phyloP scores from a whole-genome alignment of 2,113 vertebrate genomes.

The Rhinopomastus cyanomelas region DNA sequence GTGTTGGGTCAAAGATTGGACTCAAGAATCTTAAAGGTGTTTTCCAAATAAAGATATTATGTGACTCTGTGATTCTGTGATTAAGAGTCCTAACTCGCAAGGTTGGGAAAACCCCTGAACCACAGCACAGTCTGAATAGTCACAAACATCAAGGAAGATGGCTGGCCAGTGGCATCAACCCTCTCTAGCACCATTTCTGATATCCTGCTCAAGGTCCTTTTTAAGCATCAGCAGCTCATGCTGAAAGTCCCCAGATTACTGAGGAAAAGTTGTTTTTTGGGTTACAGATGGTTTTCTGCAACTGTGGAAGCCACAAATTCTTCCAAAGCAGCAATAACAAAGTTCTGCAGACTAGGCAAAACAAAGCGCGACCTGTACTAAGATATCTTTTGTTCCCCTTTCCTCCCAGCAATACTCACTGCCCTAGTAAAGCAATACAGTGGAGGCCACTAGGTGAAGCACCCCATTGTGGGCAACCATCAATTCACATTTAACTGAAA shows the following conservation, averaged over 20 bases:
- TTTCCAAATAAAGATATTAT: too few relatives aligned
- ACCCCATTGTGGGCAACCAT: not conserved
- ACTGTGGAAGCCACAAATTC: not conserved
- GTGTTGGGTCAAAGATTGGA: too few relatives aligned
- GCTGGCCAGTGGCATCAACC: not conserved
- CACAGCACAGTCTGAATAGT: not conserved
- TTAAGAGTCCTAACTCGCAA: not conserved
- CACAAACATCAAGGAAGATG: not conserved
- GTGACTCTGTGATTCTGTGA: too few relatives aligned
- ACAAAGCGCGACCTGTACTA: not conserved
- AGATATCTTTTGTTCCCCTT: not conserved
- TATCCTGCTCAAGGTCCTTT: not conserved
- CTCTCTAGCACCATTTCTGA: not conserved
- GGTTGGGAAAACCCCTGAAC: not conserved
- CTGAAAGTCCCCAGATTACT: not conserved
- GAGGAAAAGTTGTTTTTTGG: not conserved
- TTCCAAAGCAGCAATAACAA: not conserved
- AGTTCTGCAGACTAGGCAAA: not conserved
- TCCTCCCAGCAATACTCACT: not conserved
- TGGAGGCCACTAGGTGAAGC: not conserved
- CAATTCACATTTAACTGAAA: not conserved
- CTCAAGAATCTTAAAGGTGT: too few relatives aligned
- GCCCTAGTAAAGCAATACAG: not conserved
- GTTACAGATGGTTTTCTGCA: not conserved
- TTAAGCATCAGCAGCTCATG: not conserved